Conservation (phyloP, 2,888 invertebrate species). For the Bombyx huttoni region DNA sequence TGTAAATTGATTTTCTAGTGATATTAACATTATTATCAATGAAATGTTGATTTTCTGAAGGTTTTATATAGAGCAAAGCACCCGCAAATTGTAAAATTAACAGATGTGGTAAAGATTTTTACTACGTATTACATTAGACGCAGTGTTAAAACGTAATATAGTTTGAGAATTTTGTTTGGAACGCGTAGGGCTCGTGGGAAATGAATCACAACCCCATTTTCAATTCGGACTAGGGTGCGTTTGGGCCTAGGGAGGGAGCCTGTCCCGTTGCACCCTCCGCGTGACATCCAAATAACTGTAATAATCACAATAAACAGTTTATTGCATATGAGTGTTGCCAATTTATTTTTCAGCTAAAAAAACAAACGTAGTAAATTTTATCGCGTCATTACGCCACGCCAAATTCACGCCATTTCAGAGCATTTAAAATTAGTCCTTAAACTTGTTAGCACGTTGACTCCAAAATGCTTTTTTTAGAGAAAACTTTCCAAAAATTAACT, state of each 20-base stretch:
- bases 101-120: neutral
- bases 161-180: slow-evolving; percentile 43
- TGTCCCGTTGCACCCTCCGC: slow-evolving; percentile 50
- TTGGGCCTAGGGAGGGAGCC: slow-evolving; percentile 37
- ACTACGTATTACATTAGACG: neutral
- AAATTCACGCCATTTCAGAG: too few relatives aligned
- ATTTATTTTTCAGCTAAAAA: neutral
- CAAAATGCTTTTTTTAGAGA: too few relatives aligned
- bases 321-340: slow-evolving; percentile 14
- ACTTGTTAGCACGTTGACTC: too few relatives aligned
- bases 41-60: neutral
- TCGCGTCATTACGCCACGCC: too few relatives aligned
- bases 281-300: slow-evolving; percentile 56
- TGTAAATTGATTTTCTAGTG: neutral
- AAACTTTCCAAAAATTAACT: too few relatives aligned
- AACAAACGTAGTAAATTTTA: too few relatives aligned
- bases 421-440: too few relatives aligned
- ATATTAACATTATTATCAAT: neutral
- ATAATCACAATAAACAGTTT: slow-evolving; percentile 52
- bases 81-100: neutral
- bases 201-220: slow-evolving; percentile 71
- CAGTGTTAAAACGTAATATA: slow-evolving; percentile 35
- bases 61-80: neutral
- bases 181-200: slow-evolving; percentile 56
- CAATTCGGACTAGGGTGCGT: slow-evolving; percentile 52